phyloP scores from a whole-genome alignment of 2,113 vertebrate species.

The Paramormyrops kingsleyae region DNA sequence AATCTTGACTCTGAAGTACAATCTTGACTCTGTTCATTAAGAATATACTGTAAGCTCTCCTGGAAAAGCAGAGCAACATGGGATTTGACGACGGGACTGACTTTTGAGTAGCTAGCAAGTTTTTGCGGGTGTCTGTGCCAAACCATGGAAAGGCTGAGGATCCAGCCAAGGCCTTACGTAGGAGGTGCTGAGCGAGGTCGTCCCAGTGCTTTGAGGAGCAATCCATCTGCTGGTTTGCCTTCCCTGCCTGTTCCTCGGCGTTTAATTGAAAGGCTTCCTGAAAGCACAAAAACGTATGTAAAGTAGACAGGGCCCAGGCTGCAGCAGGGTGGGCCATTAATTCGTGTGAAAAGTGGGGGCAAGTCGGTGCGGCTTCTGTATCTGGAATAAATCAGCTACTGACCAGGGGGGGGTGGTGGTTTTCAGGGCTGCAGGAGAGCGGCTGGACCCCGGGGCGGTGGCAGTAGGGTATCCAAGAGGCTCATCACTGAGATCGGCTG shows the following conservation, averaged over 20 bases:
- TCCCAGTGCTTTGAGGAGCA: not conserved
- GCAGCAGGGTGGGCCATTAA: not conserved
- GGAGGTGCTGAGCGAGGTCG: not conserved
- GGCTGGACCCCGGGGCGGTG: not conserved
- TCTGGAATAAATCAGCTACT: not conserved
- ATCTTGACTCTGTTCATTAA: not conserved
- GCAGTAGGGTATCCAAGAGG: not conserved
- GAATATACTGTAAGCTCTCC: not conserved
- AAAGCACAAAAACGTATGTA: not conserved
- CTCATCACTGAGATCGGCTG: not conserved
- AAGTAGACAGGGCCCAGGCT: not conserved
- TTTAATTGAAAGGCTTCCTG: not conserved
- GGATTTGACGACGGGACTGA: not conserved
- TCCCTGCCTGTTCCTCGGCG: not conserved
- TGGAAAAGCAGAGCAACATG: not conserved
- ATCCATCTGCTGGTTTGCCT: not conserved
- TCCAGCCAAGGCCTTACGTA: not conserved
- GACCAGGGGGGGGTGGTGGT: not conserved
- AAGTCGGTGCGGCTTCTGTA: not conserved
- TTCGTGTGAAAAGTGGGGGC: not conserved
- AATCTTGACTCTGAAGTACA: not conserved
- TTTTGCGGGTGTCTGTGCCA: not conserved
- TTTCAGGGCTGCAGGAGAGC: not conserved
- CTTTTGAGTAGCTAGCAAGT: not conserved
- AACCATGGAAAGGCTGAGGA: not conserved